Conservation (phyloP, 2,888 invertebrate species). For the Lottia scabra region DNA sequence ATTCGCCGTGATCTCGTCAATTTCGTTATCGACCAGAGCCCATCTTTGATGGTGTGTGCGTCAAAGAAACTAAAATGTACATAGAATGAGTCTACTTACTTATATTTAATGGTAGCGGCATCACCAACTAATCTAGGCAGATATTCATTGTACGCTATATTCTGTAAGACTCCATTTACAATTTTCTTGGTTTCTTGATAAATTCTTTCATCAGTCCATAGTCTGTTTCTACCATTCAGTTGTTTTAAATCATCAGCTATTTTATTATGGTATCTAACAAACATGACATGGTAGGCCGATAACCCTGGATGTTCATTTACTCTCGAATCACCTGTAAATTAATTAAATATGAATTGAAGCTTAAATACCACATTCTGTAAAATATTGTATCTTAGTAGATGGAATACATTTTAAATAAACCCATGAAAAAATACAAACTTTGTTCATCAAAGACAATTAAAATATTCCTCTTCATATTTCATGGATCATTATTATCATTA, state of each 20-base stretch:
- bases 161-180: slow-evolving; percentile 76
- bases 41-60: too few species aligned
- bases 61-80: too few species aligned
- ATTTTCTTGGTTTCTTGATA: slow-evolving; percentile 37
- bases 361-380: too few species aligned
- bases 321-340: slow-evolving; percentile 32
- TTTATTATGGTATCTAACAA: slow-evolving; percentile 37
- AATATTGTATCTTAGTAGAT: too few species aligned
- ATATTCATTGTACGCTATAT: slow-evolving; percentile 67
- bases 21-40: too few species aligned
- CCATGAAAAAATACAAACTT: too few species aligned
- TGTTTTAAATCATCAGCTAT: slow-evolving; percentile 21
- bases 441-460: too few species aligned
- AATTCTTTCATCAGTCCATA: slow-evolving; percentile 32
- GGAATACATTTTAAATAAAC: too few species aligned
- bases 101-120: neutral
- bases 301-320: slow-evolving; percentile 36
- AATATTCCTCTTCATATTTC: too few species aligned
- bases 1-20: too few species aligned
- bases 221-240: slow-evolving; percentile 2
- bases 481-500: too few species aligned
- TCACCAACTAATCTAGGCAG: slow-evolving; percentile 81
- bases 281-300: slow-evolving; percentile 34
- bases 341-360: too few species aligned
- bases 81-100: neutral